Evolutionary conservation across 2,113 vertebrate genomes (phyloP).

Genomic region (Arenaria interpres): DNA sequence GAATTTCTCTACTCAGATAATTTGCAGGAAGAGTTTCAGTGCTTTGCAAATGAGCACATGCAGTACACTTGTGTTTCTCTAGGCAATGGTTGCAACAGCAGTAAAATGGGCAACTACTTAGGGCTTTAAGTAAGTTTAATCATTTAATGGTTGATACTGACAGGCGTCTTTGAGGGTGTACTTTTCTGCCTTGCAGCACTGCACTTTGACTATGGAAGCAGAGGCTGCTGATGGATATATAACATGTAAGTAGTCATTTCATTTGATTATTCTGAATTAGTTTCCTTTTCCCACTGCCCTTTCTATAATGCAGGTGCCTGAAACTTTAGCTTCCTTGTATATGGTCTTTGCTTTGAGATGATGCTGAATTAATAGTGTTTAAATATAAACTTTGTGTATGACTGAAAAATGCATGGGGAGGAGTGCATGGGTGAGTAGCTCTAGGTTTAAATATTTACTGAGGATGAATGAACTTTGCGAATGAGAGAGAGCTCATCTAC

Average conservation of each 20-base stretch:
- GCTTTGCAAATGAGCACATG: constrained; percentile 68
- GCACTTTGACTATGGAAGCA: constrained; percentile 91
- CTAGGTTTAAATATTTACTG: not conserved
- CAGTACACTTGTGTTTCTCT: constrained; percentile 65
- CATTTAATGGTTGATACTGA: constrained; percentile 71
- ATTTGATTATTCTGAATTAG: constrained; percentile 47
- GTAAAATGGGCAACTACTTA: constrained; percentile 69
- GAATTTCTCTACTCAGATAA: constrained; percentile 61
- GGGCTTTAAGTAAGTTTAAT: constrained; percentile 72
- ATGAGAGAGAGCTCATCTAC: not conserved
- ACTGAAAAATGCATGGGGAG: not conserved
- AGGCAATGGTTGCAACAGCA: constrained; percentile 71
- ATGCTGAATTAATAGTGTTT: not conserved
- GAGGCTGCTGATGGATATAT: constrained; percentile 89
- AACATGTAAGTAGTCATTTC: constrained; percentile 88
- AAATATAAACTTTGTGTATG: not conserved
- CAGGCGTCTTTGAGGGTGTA: constrained; percentile 71
- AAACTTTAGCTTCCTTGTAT: not conserved
- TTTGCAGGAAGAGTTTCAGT: constrained; percentile 70
- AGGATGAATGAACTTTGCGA: not conserved
- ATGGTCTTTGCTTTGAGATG: not conserved
- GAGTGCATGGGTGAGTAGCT: not conserved
- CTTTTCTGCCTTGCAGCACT: constrained; percentile 84
- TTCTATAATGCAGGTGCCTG: not conserved
- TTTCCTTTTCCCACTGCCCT: not conserved